A percentile compares a stretch with the other conserved stretches of the same genome.
Evolutionary conservation across 2,113 vertebrate species (phyloP).

Genomic region (Muntiacus reevesi): DNA sequence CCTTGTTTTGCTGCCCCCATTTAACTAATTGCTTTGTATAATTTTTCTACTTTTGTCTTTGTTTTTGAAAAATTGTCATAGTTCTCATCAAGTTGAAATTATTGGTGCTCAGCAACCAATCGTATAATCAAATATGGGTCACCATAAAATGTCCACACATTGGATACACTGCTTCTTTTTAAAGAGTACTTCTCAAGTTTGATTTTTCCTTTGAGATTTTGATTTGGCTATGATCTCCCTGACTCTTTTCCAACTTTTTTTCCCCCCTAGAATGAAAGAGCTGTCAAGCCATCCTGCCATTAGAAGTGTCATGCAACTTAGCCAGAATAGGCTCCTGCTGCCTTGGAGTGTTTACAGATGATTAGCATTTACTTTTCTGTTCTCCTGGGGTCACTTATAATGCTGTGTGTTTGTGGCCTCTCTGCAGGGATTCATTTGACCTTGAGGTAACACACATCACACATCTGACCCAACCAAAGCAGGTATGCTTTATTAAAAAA

Average conservation of each 20-base stretch:
- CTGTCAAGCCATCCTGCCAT: slow-evolving; percentile 24
- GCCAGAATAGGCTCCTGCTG: not conserved
- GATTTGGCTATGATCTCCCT: not conserved
- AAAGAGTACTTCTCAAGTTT: not conserved
- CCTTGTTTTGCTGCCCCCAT: not conserved
- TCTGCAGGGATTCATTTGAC: slow-evolving; percentile 33
- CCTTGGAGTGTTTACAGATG: not conserved
- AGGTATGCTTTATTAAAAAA: not conserved
- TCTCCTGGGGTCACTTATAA: slow-evolving; percentile 34
- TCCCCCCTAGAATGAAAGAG: slow-evolving; percentile 27
- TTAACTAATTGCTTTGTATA: not conserved
- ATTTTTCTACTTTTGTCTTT: not conserved
- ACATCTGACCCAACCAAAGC: not conserved
- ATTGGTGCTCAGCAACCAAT: not conserved
- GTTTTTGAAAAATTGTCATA: not conserved
- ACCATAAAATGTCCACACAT: not conserved
- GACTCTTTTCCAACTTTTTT: not conserved
- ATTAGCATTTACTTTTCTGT: slow-evolving; percentile 45
- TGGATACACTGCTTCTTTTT: not conserved
- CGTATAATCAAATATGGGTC: not conserved
- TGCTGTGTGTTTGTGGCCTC: not conserved
- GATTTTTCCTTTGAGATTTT: slow-evolving; percentile 26
- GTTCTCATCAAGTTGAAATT: not conserved
- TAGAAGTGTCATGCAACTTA: not conserved
- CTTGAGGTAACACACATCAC: slow-evolving; percentile 20